phyloP scores from a whole-genome alignment of 92 coral and sea anemone genomes.

The Palythoa caribaeorum region DNA sequence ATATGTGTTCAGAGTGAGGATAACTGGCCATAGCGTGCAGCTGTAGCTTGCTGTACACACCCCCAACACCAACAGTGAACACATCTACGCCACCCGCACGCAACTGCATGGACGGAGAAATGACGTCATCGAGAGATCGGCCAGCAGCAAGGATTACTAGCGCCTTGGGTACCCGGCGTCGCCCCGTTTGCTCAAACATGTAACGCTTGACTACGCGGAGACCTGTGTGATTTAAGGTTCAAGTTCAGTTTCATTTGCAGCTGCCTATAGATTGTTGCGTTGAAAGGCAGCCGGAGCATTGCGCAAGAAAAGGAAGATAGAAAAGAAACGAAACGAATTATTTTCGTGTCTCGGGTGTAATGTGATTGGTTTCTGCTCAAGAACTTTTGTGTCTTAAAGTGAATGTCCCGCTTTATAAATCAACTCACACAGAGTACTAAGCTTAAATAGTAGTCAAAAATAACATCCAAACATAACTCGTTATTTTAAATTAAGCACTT shows the following conservation, averaged over 20 bases:
- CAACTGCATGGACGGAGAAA: constrained; percentile 76
- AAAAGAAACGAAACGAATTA: too few species aligned
- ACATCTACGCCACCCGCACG: constrained; percentile 79
- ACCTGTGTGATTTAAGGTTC: constrained; percentile 14
- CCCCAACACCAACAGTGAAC: constrained; percentile 85
- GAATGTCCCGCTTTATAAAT: too few species aligned
- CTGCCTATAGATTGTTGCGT: too few species aligned
- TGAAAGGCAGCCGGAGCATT: too few species aligned
- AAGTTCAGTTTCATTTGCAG: not conserved
- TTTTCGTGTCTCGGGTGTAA: too few species aligned
- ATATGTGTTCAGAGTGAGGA: constrained; percentile 88
- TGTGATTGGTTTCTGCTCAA: too few species aligned
- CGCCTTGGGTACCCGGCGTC: constrained; percentile 79
- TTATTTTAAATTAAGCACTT: too few species aligned
- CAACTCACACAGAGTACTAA: too few species aligned
- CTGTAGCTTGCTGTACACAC: constrained; percentile 81
- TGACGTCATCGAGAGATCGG: constrained; percentile 89
- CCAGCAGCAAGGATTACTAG: constrained; percentile 83
- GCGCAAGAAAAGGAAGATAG: too few species aligned
- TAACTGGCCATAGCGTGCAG: constrained; percentile 92
- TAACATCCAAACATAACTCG: too few species aligned
- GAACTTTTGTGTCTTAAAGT: too few species aligned
- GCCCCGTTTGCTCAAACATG: constrained; percentile 70
- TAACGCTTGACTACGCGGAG: constrained; percentile 75
- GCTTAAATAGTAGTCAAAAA: too few species aligned